These are phyloP conservation scores for Atherinomorus stipes DNA, from an alignment of 2,113 vertebrate genomes.

Conservation along the genomic window DNA sequence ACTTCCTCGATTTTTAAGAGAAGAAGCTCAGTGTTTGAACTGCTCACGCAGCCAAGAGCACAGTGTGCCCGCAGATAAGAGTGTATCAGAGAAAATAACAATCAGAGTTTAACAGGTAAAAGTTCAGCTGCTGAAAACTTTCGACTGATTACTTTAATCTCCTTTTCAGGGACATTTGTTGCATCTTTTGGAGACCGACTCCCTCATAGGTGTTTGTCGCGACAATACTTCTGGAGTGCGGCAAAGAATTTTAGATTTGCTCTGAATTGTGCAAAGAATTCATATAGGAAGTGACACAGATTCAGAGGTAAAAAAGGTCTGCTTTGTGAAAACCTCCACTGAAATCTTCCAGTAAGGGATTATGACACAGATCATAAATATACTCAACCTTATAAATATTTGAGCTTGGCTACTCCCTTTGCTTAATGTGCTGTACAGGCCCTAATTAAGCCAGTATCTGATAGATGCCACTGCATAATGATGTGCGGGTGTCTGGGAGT, in stretches of 20 bases:
- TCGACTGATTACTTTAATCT: conserved; percentile 36
- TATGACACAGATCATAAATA: conserved; percentile 85
- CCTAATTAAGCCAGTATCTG: conserved; percentile 85
- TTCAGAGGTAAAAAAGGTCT: conserved; percentile 13
- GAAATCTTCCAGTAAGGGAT: conserved; percentile 77
- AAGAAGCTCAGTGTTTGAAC: background rate
- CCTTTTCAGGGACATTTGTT: conserved; percentile 37
- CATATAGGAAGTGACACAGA: background rate
- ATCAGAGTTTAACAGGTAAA: conserved; percentile 62
- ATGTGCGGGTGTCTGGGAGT: conserved; percentile 75
- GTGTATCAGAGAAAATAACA: conserved; percentile 37
- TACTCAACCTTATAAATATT: conserved; percentile 86
- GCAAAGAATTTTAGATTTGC: no score
- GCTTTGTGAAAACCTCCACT: conserved; percentile 64
- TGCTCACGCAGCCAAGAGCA: background rate
- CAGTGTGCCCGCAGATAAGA: conserved; percentile 29
- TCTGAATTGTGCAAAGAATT: no score
- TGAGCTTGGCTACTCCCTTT: conserved; percentile 80
- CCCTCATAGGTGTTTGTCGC: background rate
- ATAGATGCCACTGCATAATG: conserved; percentile 83
- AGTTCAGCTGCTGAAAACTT: conserved; percentile 34
- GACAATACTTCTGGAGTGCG: no score
- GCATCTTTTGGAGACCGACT: background rate
- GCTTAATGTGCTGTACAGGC: conserved; percentile 84
- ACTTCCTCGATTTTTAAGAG: background rate